Conservation (phyloP, 2,888 invertebrate species). For the Meiosimyza platycephala region DNA sequence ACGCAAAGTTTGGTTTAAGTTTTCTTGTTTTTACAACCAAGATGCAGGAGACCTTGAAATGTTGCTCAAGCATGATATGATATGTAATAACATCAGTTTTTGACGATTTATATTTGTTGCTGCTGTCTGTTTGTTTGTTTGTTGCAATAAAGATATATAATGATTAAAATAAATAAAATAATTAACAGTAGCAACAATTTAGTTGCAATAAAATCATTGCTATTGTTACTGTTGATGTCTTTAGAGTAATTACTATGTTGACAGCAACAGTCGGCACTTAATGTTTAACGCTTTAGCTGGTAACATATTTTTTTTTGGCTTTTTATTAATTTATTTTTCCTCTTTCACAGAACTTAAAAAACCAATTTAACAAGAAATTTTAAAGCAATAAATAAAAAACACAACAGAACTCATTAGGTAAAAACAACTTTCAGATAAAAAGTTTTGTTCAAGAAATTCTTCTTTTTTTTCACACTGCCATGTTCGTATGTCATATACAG, state of each 20-base stretch:
- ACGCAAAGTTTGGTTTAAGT: neutral
- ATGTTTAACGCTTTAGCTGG: too few relatives aligned
- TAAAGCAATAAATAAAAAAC: neutral
- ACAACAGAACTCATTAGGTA: too few relatives aligned
- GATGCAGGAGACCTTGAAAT: slow-evolving; percentile 29
- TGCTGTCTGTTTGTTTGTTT: neutral
- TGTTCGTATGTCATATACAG: too few relatives aligned
- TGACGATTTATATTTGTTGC: slow-evolving; percentile 1
- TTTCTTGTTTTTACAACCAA: neutral
- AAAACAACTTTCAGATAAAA: too few relatives aligned
- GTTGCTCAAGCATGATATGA: slow-evolving; percentile 26
- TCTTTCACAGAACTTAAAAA: neutral
- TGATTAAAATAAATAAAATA: neutral
- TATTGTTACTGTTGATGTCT: neutral
- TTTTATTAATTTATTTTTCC: too few relatives aligned
- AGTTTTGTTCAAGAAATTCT: too few relatives aligned
- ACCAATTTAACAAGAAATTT: neutral
- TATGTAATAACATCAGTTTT: slow-evolving; percentile 2
- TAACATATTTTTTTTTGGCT: too few relatives aligned
- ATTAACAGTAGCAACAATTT: neutral
- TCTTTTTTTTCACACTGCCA: too few relatives aligned
- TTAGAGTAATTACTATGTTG: neutral
- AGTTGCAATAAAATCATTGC: neutral
- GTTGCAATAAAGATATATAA: neutral
- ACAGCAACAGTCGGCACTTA: neutral